These are phyloP conservation scores for Atopsyche davidsoni DNA, from an alignment of 1,140 invertebrate genomes.

Conservation along the genomic window DNA sequence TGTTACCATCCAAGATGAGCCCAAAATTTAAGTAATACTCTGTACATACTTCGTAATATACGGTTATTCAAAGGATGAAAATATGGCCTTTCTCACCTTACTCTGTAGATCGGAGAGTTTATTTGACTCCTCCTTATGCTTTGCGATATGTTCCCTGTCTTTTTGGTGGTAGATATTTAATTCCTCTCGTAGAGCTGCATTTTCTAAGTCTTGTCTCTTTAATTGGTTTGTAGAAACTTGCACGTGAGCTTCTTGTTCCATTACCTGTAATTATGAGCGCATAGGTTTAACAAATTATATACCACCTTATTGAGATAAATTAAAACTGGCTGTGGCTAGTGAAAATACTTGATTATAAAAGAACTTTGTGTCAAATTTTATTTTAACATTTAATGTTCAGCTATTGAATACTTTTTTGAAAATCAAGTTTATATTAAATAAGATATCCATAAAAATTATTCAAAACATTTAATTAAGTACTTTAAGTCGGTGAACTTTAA, in stretches of 20 bases:
- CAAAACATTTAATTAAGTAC: too few species aligned
- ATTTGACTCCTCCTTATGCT: conserved; percentile 79
- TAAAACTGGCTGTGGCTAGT: too few species aligned
- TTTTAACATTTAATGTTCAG: too few species aligned
- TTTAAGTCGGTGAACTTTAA: conserved; percentile 91
- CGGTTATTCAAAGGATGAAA: too few species aligned
- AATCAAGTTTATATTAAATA: too few species aligned
- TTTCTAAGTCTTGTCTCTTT: conserved; percentile 88
- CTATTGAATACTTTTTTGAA: too few species aligned
- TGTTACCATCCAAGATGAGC: not conserved
- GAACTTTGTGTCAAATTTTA: too few species aligned
- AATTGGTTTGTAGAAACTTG: conserved; percentile 93
- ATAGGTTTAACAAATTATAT: too few species aligned
- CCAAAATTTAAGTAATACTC: not conserved
- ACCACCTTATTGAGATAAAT: too few species aligned
- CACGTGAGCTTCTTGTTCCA: conserved; percentile 98
- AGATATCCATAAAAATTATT: too few species aligned
- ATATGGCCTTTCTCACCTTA: too few species aligned
- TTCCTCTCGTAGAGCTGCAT: conserved; percentile 72
- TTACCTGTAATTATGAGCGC: conserved; percentile 65
- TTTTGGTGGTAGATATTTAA: conserved; percentile 64
- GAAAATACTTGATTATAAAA: too few species aligned
- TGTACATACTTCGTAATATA: not conserved
- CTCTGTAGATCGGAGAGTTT: conserved; percentile 84
- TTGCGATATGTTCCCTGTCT: conserved; percentile 69